Evolutionary conservation across 2,113 vertebrate genomes (phyloP).

Genomic region (Notiomystis cincta): DNA sequence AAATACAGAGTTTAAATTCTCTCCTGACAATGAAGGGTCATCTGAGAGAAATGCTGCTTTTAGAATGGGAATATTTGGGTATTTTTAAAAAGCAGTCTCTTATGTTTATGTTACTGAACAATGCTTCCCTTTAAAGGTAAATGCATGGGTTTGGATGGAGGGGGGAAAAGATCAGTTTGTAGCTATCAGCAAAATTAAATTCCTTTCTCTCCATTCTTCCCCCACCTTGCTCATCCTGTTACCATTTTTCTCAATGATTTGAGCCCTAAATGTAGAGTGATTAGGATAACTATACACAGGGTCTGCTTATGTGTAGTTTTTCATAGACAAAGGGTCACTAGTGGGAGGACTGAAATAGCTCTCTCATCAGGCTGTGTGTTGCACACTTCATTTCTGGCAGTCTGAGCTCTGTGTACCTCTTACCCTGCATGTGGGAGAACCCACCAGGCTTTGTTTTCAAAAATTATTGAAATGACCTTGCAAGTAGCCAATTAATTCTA

Average conservation of each 20-base stretch:
- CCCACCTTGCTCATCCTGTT: not conserved
- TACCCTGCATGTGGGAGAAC: not conserved
- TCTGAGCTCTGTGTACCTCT: not conserved
- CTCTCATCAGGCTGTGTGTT: not conserved
- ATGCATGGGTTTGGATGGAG: not conserved
- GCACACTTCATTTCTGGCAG: not conserved
- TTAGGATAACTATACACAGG: not conserved
- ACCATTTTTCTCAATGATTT: not conserved
- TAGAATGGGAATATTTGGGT: not conserved
- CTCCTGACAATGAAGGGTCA: not conserved
- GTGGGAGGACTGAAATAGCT: not conserved
- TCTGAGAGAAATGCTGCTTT: not conserved
- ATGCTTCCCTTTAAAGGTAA: not conserved
- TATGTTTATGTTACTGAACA: not conserved
- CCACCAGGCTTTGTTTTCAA: not conserved
- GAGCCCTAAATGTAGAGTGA: not conserved
- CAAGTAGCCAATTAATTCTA: conserved; percentile 1
- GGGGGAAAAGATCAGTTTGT: not conserved
- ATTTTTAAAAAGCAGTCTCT: not conserved
- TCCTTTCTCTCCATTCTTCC: not conserved
- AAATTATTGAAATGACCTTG: not conserved
- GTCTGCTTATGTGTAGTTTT: not conserved
- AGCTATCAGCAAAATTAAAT: not conserved
- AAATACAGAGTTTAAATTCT: not conserved
- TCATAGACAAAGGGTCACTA: not conserved